These are phyloP conservation scores for Ardeotis arabs DNA, from an alignment of 2,113 vertebrate species.

Conservation along the genomic window DNA sequence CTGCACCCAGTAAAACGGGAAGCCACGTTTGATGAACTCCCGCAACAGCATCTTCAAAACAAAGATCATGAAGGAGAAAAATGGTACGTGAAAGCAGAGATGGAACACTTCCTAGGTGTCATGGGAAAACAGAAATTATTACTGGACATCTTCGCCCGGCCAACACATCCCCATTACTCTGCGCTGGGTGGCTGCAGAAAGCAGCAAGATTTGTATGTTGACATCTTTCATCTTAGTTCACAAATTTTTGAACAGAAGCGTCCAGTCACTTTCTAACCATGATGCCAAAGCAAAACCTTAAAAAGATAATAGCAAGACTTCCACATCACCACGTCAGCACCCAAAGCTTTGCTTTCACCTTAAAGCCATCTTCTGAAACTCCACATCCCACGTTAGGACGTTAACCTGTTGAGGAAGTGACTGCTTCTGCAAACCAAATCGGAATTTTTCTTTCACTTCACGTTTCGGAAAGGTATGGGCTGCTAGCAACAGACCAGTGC, in stretches of 20 bases:
- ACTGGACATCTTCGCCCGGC: background rate
- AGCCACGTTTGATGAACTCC: background rate
- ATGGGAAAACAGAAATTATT: background rate
- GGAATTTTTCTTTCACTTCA: background rate
- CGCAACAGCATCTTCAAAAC: background rate
- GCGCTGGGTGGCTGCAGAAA: background rate
- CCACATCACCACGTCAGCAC: background rate
- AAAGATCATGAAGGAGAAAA: background rate
- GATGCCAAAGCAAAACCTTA: background rate
- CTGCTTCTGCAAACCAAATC: background rate
- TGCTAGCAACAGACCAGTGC: background rate
- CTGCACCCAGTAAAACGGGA: background rate
- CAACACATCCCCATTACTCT: background rate
- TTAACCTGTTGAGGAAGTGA: background rate
- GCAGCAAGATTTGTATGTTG: background rate
- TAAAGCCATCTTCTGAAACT: background rate
- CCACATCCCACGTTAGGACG: fast-evolving
- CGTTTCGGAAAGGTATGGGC: background rate
- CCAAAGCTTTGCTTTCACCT: background rate
- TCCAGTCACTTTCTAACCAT: background rate
- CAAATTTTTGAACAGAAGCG: background rate
- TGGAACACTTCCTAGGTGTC: background rate
- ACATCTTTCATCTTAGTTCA: background rate
- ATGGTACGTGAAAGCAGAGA: background rate
- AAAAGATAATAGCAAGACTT: background rate